These are phyloP conservation scores for Agonum fuliginosum DNA, from an alignment of 2,888 invertebrate species.

Conservation along the genomic window DNA sequence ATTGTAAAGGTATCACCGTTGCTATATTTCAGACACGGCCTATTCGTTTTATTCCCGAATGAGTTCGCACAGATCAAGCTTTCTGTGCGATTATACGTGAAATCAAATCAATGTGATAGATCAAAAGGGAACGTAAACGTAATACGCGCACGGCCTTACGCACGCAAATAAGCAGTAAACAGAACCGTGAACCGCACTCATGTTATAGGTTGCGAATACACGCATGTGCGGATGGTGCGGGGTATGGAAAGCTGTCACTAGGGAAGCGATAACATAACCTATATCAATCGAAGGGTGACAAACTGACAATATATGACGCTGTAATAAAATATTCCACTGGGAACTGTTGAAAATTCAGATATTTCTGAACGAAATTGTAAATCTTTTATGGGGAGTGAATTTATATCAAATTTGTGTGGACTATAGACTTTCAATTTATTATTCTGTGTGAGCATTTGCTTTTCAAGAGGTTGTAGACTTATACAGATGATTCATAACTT, in stretches of 20 bases:
- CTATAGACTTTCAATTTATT: too few species aligned
- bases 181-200: too few species aligned
- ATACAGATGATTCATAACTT: too few species aligned
- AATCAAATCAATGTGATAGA: conserved; percentile 40
- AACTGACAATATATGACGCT: background rate
- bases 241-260: background rate
- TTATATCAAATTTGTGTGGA: too few species aligned
- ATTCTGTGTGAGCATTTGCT: too few species aligned
- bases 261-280: background rate
- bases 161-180: background rate
- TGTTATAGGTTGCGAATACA: background rate
- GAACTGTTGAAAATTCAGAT: background rate
- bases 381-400: too few species aligned
- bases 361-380: background rate
- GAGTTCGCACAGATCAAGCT: conserved; percentile 4
- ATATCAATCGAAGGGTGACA: background rate
- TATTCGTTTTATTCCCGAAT: conserved; percentile 4
- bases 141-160: background rate
- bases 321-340: background rate
- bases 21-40: conserved; percentile 2
- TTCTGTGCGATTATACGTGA: background rate
- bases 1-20: background rate
- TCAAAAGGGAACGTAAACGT: background rate
- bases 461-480: too few species aligned
- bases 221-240: background rate